Evolutionary conservation across 2,113 vertebrate species (phyloP).

Genomic region (Hemiprocne comata): DNA sequence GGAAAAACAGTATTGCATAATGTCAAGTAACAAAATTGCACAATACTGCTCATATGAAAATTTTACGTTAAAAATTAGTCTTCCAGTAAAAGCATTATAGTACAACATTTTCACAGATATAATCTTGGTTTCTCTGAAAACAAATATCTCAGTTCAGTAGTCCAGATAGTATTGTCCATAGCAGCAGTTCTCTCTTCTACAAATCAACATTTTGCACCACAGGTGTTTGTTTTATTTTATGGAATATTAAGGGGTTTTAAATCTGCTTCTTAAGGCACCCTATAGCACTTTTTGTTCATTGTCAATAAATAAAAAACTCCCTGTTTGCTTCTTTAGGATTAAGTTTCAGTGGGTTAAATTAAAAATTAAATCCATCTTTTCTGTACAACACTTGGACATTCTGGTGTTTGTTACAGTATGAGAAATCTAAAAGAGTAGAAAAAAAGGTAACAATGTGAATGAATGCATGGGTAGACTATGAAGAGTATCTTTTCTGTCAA

Average conservation of each 20-base stretch:
- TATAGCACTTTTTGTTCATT: not conserved
- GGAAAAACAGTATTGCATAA: not conserved
- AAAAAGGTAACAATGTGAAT: no score
- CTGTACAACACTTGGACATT: no score
- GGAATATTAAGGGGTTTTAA: not conserved
- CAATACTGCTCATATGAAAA: not conserved
- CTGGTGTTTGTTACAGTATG: no score
- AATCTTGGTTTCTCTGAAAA: not conserved
- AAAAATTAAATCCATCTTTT: no score
- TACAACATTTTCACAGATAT: not conserved
- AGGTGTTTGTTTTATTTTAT: not conserved
- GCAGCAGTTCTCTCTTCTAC: not conserved
- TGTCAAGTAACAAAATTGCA: not conserved
- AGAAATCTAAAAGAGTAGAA: no score
- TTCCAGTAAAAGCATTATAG: not conserved
- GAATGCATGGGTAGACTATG: no score
- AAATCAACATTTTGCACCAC: not conserved
- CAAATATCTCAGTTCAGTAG: not conserved
- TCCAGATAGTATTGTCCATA: not conserved
- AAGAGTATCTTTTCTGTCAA: not conserved
- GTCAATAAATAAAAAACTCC: not conserved
- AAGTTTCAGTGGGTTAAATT: no score
- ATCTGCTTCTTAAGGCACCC: not conserved
- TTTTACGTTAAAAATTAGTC: not conserved
- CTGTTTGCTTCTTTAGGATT: no score